phyloP scores from a whole-genome alignment of 1,140 invertebrate species.

The Heliconius hermathena region DNA sequence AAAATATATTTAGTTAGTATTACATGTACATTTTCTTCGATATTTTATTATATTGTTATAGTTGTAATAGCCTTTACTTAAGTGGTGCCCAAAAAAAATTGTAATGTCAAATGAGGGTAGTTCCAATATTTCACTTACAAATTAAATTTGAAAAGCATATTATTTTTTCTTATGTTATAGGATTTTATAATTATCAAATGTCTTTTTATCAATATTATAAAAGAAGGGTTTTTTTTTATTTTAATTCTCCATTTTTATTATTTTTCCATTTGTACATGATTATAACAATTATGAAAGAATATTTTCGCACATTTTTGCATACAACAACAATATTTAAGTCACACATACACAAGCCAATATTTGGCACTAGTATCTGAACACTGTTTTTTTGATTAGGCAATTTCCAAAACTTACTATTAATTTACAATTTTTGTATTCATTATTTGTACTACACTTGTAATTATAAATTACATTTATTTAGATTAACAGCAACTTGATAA shows the following conservation, averaged over 20 bases:
- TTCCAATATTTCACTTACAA: too few species aligned
- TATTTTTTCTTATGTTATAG: too few species aligned
- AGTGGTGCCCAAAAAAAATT: not conserved
- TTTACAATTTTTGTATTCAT: not conserved
- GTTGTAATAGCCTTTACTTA: not conserved
- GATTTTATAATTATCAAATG: too few species aligned
- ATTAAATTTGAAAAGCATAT: too few species aligned
- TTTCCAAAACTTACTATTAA: not conserved
- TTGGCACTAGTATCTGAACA: conserved; percentile 66
- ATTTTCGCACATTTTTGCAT: not conserved
- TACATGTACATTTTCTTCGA: not conserved
- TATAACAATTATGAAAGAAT: not conserved
- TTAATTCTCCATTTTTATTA: not conserved
- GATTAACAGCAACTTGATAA: not conserved
- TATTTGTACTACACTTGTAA: conserved; percentile 8
- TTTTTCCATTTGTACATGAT: conserved; percentile 1
- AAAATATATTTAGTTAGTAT: conserved; percentile 5
- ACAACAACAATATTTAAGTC: not conserved
- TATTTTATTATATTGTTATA: not conserved
- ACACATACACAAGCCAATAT: conserved; percentile 44
- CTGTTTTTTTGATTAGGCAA: conserved; percentile 36
- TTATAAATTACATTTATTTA: not conserved
- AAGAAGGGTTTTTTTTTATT: not conserved
- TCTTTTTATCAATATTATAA: too few species aligned
- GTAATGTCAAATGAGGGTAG: too few species aligned